phyloP scores from a whole-genome alignment of 1,140 invertebrate species.

The Atta colombica region DNA sequence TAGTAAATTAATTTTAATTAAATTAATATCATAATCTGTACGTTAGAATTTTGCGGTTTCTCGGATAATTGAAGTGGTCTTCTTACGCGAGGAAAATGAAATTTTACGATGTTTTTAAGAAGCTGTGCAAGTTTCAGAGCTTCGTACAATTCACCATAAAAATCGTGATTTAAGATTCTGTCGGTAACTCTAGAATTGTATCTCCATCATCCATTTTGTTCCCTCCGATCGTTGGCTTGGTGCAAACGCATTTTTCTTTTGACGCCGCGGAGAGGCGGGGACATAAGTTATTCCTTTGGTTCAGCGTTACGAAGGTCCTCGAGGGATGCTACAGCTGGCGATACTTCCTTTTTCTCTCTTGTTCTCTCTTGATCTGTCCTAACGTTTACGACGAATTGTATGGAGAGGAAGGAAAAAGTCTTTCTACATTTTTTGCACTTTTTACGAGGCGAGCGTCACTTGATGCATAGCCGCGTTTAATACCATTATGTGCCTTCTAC shows the following conservation, averaged over 20 bases:
- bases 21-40: background rate
- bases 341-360: slow-evolving; percentile 50
- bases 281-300: slow-evolving; percentile 73
- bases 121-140: slow-evolving; percentile 32
- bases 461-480: slow-evolving; percentile 58
- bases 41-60: slow-evolving; percentile 3
- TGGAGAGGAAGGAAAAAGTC: slow-evolving; percentile 25
- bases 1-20: slow-evolving; percentile 6
- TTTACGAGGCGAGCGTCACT: background rate
- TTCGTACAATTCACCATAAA: slow-evolving; percentile 68
- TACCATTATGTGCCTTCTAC: slow-evolving; percentile 50
- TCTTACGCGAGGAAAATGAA: background rate
- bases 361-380: slow-evolving; percentile 44
- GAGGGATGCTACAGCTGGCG: slow-evolving; percentile 57
- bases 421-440: slow-evolving; percentile 18
- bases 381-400: slow-evolving; percentile 60
- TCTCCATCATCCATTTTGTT: slow-evolving; percentile 74
- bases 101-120: slow-evolving; percentile 48
- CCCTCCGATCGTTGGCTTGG: slow-evolving; percentile 66
- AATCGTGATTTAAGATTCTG: slow-evolving; percentile 72
- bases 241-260: slow-evolving; percentile 72
- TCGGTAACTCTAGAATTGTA: slow-evolving; percentile 70
- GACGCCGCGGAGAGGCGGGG: slow-evolving; percentile 30
- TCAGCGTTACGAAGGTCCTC: slow-evolving; percentile 66
- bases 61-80: slow-evolving; percentile 30